These are phyloP conservation scores for Ornithoptera alexandrae DNA, from an alignment of 2,888 invertebrate genomes.

Conservation along the genomic window DNA sequence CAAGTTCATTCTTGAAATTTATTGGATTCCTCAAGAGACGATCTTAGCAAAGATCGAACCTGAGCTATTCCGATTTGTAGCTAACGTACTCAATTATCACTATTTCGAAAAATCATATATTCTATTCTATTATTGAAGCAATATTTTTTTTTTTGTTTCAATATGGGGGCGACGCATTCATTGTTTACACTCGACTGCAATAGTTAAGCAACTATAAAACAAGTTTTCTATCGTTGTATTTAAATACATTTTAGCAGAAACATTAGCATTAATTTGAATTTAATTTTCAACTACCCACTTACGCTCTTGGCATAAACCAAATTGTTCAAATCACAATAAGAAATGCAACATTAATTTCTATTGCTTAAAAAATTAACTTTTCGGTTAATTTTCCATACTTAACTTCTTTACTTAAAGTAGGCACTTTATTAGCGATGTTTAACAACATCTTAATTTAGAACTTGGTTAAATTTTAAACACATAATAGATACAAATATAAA, in stretches of 20 bases:
- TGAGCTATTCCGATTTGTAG: background rate
- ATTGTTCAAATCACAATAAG: background rate
- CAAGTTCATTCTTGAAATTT: too few species aligned
- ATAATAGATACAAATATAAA: too few species aligned
- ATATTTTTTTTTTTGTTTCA: background rate
- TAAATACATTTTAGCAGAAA: conserved; percentile 29
- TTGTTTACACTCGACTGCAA: background rate
- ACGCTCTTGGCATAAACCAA: background rate
- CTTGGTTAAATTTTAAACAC: too few species aligned
- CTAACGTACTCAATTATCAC: background rate
- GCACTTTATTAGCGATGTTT: too few species aligned
- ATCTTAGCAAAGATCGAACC: background rate
- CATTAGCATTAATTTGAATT: conserved; percentile 19
- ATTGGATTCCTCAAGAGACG: too few species aligned
- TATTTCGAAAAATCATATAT: background rate
- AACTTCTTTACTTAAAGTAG: too few species aligned
- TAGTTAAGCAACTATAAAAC: conserved; percentile 25
- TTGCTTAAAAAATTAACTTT: too few species aligned
- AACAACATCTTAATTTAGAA: too few species aligned
- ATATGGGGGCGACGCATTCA: background rate
- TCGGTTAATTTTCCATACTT: too few species aligned
- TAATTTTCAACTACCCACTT: background rate
- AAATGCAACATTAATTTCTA: too few species aligned
- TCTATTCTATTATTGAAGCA: background rate
- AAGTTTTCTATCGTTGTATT: conserved; percentile 28